Evolutionary conservation across 2,888 invertebrate species (phyloP).

Genomic region (Candidula unifasciata): DNA sequence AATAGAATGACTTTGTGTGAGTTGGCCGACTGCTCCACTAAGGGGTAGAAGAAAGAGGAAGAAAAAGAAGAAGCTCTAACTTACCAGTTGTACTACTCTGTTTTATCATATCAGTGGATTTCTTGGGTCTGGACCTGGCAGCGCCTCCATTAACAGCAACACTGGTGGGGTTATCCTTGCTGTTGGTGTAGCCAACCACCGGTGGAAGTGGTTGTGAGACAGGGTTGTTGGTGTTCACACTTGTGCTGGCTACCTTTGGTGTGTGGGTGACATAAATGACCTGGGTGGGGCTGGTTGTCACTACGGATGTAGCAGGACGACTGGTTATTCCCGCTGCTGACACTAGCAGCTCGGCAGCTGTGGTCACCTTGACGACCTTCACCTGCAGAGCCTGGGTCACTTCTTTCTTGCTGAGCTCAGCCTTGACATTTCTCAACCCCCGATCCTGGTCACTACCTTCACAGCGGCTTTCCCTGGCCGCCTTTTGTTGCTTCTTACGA

Average conservation of each 20-base stretch:
- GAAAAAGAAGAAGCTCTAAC: neutral
- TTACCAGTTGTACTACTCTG: conserved; percentile 50
- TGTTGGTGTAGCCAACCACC: conserved; percentile 10
- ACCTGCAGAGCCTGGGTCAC: conserved; percentile 6
- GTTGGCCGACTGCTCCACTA: too few species aligned
- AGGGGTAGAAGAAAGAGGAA: too few species aligned
- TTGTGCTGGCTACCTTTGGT: neutral
- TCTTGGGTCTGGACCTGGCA: conserved; percentile 49
- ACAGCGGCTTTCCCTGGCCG: conserved; percentile 36
- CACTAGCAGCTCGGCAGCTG: conserved; percentile 41
- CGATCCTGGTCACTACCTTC: conserved; percentile 40
- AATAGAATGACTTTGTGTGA: too few species aligned
- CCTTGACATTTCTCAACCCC: conserved; percentile 40
- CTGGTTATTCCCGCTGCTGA: conserved; percentile 34
- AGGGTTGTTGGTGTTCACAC: conserved; percentile 12
- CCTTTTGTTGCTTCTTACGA: conserved; percentile 47
- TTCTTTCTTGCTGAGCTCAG: conserved; percentile 38
- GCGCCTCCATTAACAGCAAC: conserved; percentile 49
- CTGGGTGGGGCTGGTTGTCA: conserved; percentile 33
- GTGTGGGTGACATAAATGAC: neutral
- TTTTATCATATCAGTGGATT: conserved; percentile 52
- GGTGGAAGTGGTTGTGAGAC: neutral
- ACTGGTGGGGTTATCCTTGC: conserved; percentile 34
- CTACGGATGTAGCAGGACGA: conserved; percentile 33
- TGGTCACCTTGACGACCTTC: conserved; percentile 22